Evolutionary conservation across 2,888 invertebrate species (phyloP).

Genomic region (Malthinus flaveolus): DNA sequence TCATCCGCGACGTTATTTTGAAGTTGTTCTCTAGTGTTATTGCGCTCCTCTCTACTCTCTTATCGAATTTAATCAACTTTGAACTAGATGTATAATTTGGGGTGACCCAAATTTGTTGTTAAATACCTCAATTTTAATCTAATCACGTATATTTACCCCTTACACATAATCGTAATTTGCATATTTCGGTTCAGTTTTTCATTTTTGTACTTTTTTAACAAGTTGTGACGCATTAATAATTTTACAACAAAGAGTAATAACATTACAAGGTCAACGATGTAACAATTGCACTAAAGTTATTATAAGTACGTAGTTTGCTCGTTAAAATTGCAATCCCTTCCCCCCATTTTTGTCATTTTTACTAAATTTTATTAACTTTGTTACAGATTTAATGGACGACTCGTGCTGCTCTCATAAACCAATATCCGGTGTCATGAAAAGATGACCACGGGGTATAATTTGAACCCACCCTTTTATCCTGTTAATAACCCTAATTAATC

Average conservation of each 20-base stretch:
- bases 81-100: slow-evolving; percentile 13
- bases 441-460: slow-evolving; percentile 24
- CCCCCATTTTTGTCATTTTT: slow-evolving; percentile 6
- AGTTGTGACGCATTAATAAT: slow-evolving; percentile 7
- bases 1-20: too few relatives aligned
- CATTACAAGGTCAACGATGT: slow-evolving; percentile 23
- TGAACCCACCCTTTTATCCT: slow-evolving; percentile 16
- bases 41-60: too few relatives aligned
- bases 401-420: slow-evolving; percentile 17
- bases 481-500: slow-evolving; percentile 11
- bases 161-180: slow-evolving; percentile 3
- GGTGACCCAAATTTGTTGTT: slow-evolving; percentile 13
- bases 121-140: slow-evolving; percentile 16
- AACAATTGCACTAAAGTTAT: slow-evolving; percentile 1
- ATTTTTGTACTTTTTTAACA: slow-evolving; percentile 1
- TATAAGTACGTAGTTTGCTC: neutral
- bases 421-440: slow-evolving; percentile 19
- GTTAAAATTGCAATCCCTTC: neutral
- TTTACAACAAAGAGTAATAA: slow-evolving; percentile 21
- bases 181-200: too few relatives aligned
- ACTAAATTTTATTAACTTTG: slow-evolving; percentile 14
- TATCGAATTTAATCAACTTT: slow-evolving; percentile 8
- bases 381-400: slow-evolving; percentile 22
- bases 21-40: too few relatives aligned
- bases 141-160: slow-evolving; percentile 9